Base-by-base conservation (phyloP, 2,888 invertebrate species). In the Caenorhabditis sp. region DNA sequence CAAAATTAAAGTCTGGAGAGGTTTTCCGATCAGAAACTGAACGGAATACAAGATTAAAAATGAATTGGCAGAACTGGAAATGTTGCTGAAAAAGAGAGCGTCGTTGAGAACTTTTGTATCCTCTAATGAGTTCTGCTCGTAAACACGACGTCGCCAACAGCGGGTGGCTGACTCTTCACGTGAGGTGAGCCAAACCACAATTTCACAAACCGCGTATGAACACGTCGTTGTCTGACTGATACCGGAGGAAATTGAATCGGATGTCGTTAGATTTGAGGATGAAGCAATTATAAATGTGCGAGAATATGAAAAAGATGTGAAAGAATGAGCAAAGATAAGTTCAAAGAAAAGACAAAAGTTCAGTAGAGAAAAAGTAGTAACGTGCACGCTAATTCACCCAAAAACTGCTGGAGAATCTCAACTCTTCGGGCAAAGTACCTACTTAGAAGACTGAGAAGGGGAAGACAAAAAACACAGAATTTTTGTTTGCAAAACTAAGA, bases 371-470 rank as follows among this genome's bases (percentile, higher is more conserved):
- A 32, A 32, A 8, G 32, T 8, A 32, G n/a, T n/a, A n/a, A n/a
- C n/a, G n/a, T n/a, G n/a, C n/a, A n/a, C n/a, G n/a, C n/a, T n/a
- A n/a, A n/a, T n/a, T n/a, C n/a, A n/a, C n/a, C n/a, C n/a, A n/a
- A n/a, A n/a, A 68, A 68, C 43, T 59, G 32, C 50, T 48, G 15
- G 30, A 41, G 20, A 59, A 56, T 66, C 48, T 50, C 55, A 30
- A 35, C 65, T 56, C 65, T 46, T 65, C 43, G 56, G 30, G 26
- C 22, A 41, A 58, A 58, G 68, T 59, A 43, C 52, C 58, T 68
- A 59, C 68, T 68, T 68, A 59, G 50, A 41, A 27, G 41, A 20
- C 37, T 52, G 53, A 66, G 48, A 48, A 39, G 32, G 30, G 39
- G 27, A 52, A 15, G 27, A 35, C 30, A 58, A 59, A 59, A 58